Evolutionary conservation across 2,888 invertebrate genomes (phyloP), one percentile per base, ranked within the genome.

Genomic region (Nysson spinosus): DNA sequence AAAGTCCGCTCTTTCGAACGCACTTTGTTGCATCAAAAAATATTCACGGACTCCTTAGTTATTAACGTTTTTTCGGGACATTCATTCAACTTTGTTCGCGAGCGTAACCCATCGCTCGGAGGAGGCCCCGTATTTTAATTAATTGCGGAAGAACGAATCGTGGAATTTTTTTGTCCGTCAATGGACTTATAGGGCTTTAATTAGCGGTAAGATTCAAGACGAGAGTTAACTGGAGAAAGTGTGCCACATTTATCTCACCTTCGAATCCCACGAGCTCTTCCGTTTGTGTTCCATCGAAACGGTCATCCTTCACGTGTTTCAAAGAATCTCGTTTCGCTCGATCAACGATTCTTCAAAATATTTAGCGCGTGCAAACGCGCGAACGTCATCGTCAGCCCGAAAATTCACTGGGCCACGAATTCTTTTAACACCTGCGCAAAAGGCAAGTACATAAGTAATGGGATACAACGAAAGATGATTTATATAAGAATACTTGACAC

Each of bases 241-340:
- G 73, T 57, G 71, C 70, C 64, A 70, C 54, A 68, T 76, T 50
- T 55, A 58, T 58, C 84, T 86, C 81, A 89, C 89, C 88, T 89
- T 89, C 32, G 89, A 90, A 73, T 90, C 90, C 89, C 89, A 89
- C 69, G 90, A 90, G 61, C 87, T 88, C 83, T 89, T 89, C 78
- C 89, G 87, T 71, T 88, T 89, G 79, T 88, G 88, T 67, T 89
- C 89, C 88, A 88, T 88, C 75, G 88, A 84, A 72, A 89, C 87
- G 76, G 88, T 89, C 87, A 88, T 88, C 68, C 55, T 67, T 28
- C 9, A 42, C 35, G 32, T 55, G 50, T 42, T n/a, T 44, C 12
- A 37, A 42, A 37, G 47, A 47, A 56, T 63, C 46, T 39, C 34
- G 37, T 32, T 47, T 50, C 39, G 52, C 42, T 30, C 49, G 32